Conservation (phyloP, 2,113 vertebrate genomes). For the Dasyornis broadbenti region DNA sequence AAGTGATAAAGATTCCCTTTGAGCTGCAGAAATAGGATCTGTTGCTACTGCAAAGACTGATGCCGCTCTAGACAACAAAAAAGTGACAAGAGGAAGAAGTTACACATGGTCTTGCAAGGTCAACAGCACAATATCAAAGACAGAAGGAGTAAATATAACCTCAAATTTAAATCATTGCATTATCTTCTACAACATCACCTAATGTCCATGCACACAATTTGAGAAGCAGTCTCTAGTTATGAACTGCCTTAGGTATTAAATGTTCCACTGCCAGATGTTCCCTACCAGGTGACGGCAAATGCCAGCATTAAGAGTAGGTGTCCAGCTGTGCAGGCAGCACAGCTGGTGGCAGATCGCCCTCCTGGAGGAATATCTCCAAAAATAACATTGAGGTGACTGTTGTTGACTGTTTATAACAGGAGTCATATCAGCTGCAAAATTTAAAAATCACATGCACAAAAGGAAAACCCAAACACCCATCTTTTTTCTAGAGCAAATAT, state of each 20-base stretch:
- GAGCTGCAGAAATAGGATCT: background rate
- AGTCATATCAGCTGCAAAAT: background rate
- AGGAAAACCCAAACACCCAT: background rate
- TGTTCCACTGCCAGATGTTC: background rate
- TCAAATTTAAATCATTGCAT: background rate
- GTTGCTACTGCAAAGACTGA: background rate
- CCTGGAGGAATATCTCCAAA: background rate
- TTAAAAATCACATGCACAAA: background rate
- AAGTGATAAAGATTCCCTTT: background rate
- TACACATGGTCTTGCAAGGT: background rate
- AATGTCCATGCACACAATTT: fast-evolving
- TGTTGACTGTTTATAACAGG: background rate
- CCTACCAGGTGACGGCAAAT: background rate
- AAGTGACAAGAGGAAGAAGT: background rate
- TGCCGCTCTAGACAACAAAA: background rate
- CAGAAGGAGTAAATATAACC: background rate
- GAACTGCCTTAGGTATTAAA: background rate
- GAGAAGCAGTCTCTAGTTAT: background rate
- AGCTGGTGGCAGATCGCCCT: background rate
- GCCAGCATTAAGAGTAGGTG: background rate
- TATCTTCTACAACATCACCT: background rate
- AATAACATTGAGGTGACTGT: fast-evolving
- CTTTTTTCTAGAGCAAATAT: background rate
- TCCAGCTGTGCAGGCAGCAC: background rate
- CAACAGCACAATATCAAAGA: background rate